These are phyloP conservation scores for Oasisia sp. DNA, from an alignment of 2,888 invertebrate species.

Conservation along the genomic window DNA sequence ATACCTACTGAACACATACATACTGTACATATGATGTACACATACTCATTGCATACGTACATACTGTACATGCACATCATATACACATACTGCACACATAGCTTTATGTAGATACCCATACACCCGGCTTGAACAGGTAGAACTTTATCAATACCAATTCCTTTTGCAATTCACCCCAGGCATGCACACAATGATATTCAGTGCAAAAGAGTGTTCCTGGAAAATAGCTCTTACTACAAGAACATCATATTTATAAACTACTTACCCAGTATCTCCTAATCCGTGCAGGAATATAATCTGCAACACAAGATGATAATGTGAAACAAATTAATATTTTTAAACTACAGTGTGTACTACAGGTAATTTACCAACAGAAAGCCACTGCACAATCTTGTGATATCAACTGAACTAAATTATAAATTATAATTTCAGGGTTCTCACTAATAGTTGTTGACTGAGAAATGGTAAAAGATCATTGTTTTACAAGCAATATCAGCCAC, in stretches of 20 bases:
- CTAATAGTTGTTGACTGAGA: not conserved
- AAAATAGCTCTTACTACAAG: not conserved
- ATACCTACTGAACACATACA: no score
- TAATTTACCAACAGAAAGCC: not conserved
- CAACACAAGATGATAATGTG: constrained; percentile 65
- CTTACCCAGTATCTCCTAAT: constrained; percentile 93
- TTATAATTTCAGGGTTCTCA: not conserved
- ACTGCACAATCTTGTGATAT: not conserved
- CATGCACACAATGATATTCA: not conserved
- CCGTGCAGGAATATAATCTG: constrained; percentile 96
- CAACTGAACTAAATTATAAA: not conserved
- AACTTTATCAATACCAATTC: no score
- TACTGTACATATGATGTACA: no score
- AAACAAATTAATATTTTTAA: not conserved
- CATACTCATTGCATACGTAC: no score
- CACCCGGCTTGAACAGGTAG: no score
- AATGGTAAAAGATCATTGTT: not conserved
- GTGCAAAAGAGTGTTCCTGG: not conserved
- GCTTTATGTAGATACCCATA: no score
- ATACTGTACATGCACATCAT: no score
- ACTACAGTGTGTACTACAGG: not conserved
- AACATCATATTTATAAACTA: constrained; percentile 45
- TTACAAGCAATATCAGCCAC: not conserved
- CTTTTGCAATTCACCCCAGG: no score
- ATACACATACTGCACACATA: no score